Evolutionary conservation across 2,113 vertebrate genomes (phyloP), one percentile per base, ranked within the genome.

Genomic region (Cryptotis parvus): DNA sequence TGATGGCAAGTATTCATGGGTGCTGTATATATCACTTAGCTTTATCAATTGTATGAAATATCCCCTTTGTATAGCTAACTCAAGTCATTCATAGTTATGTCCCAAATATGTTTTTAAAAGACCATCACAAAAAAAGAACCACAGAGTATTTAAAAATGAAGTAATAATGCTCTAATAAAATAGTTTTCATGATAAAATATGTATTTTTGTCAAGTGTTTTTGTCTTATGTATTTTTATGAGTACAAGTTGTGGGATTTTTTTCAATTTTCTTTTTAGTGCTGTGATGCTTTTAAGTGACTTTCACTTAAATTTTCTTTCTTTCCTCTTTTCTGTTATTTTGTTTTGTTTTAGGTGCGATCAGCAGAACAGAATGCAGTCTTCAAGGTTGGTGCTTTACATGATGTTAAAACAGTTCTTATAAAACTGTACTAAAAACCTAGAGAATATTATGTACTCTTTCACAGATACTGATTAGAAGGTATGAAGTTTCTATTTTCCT

Each of bases 321-420:
- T 5, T 31, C 4, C 11, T 26, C 22, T 37, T 72, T 26, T 58
- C 24, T 58, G 18, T 58, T 65, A 3, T 18, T 37, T 16, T 87
- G 35, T 89, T 41, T 70, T 87, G 87, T 95, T 94, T 81, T 84
- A 96, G 95, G 74, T 93, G 66, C 93, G 87, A 80, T 89, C 69
- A 94, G 69, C 43, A 94, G 91, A 94, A 61, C 68, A 84, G 89
- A 95, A 96, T 82, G 89, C 94, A 95, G 68, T 55, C 31, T 93
- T 93, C 95, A 94, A 96, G 96, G 96, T 97, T 95, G 33, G 94
- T 96, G 82, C 39, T 91, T 91, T 91, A 79, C 39, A 90, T 52
- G 33, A 66, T 91, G 16, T 86, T 84, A 72, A 70, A 70, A 92
- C 73, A 74, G 1, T 9, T 41, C 18, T 72, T 90, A 79, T 58